Evolutionary conservation across 2,797 vertebrate species (phyloP).

Genomic region (Scolopax rusticola): DNA sequence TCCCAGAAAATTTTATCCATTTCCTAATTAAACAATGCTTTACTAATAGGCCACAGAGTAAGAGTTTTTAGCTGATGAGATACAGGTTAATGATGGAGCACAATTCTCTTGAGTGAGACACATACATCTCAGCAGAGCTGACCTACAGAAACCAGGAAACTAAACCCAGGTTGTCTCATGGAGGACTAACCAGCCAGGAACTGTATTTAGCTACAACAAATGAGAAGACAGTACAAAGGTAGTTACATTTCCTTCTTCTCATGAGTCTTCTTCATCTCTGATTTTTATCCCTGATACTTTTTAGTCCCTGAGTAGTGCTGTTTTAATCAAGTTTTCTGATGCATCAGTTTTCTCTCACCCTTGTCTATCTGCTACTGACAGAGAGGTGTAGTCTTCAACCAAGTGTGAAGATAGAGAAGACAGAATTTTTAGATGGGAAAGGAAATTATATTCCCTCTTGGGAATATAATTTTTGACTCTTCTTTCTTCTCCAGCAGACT

Average conservation of each 20-base stretch:
- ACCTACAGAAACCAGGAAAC: background rate
- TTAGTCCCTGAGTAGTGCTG: background rate
- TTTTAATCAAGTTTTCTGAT: background rate
- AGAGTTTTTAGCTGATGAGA: background rate
- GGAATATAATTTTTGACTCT: background rate
- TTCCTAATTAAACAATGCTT: background rate
- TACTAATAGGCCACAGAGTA: background rate
- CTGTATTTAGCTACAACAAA: background rate
- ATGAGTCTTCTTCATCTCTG: background rate
- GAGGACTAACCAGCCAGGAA: background rate
- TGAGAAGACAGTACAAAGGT: background rate
- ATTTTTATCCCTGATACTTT: background rate
- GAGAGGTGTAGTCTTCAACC: background rate
- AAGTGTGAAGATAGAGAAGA: background rate
- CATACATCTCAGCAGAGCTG: fast-evolving
- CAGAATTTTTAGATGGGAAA: background rate
- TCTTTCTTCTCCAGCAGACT: background rate
- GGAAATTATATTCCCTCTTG: background rate
- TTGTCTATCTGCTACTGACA: background rate
- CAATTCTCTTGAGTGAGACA: background rate
- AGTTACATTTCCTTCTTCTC: background rate
- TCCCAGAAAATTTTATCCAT: background rate
- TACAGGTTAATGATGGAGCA: background rate
- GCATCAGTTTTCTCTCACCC: background rate
- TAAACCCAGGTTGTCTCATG: fast-evolving